A percentile compares a stretch with the other conserved stretches of the same genome.
These are phyloP conservation scores for Agapornis canus DNA, from an alignment of 2,797 vertebrate genomes.

Conservation along the genomic window DNA sequence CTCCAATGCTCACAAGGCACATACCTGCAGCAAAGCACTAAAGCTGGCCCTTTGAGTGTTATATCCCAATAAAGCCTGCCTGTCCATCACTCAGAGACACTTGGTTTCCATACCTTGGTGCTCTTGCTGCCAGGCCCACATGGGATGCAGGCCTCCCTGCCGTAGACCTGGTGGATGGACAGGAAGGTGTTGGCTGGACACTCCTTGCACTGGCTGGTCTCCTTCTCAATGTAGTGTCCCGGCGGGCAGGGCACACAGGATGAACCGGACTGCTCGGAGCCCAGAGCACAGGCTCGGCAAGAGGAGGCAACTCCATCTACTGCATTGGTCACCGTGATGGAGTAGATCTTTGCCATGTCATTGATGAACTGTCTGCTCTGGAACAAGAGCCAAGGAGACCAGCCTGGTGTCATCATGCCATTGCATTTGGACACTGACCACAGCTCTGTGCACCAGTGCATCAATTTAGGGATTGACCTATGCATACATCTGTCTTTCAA, in stretches of 20 bases:
- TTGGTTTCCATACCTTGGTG: slow-evolving; percentile 76
- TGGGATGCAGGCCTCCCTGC: slow-evolving; percentile 85
- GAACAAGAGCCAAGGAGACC: slow-evolving; percentile 42
- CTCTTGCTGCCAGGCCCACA: slow-evolving; percentile 93
- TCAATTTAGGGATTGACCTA: accelerated
- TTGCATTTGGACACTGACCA: neutral
- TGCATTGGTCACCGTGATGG: slow-evolving; percentile 88
- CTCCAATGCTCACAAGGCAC: neutral
- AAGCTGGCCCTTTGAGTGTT: neutral
- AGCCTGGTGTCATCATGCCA: neutral
- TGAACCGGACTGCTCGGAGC: slow-evolving; percentile 82
- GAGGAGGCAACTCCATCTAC: slow-evolving; percentile 88
- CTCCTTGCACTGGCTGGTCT: slow-evolving; percentile 88
- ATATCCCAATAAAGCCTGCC: neutral
- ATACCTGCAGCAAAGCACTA: neutral
- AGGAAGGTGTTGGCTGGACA: slow-evolving; percentile 90
- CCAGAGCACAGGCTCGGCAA: slow-evolving; percentile 91
- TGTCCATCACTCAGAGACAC: accelerated
- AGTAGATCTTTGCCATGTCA: slow-evolving; percentile 92
- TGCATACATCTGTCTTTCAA: neutral
- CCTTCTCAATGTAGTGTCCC: slow-evolving; percentile 90
- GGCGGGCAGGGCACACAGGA: slow-evolving; percentile 91
- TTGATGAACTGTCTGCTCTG: slow-evolving; percentile 87
- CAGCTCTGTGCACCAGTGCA: neutral
- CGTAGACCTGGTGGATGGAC: slow-evolving; percentile 84